A percentile compares a stretch with the other conserved stretches of the same genome.
These are phyloP conservation scores for Campoletis raptor DNA, from an alignment of 2,888 invertebrate genomes.

Conservation along the genomic window DNA sequence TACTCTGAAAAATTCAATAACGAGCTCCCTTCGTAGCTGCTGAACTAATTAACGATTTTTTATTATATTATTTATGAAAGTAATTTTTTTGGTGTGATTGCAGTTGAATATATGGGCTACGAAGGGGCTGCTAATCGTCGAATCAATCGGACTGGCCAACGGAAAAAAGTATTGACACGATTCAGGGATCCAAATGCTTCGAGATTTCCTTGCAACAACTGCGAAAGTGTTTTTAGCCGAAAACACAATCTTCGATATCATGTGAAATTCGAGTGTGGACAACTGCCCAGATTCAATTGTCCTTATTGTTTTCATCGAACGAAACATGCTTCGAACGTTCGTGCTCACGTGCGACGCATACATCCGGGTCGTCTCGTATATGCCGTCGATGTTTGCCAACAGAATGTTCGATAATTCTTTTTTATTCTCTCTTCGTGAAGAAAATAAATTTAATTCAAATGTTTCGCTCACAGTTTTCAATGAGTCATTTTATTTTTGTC, in stretches of 20 bases:
- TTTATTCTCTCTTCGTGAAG: background rate
- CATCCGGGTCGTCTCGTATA: conserved; percentile 79
- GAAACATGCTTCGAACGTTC: conserved; percentile 82
- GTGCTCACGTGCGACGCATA: conserved; percentile 80
- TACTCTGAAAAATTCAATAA: background rate
- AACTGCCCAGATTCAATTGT: conserved; percentile 82
- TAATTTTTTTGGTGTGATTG: conserved; percentile 40
- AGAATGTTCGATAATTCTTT: conserved; percentile 9
- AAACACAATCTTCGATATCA: conserved; percentile 82
- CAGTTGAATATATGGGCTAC: conserved; percentile 40
- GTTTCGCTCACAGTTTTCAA: background rate
- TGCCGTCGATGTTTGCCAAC: conserved; percentile 76
- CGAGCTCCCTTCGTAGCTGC: background rate
- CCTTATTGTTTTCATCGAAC: conserved; percentile 82
- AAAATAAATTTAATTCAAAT: background rate
- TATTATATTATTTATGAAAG: background rate
- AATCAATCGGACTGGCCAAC: background rate
- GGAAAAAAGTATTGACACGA: conserved; percentile 28
- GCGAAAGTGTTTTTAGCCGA: conserved; percentile 80
- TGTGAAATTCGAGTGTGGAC: conserved; percentile 82
- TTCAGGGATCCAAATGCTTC: conserved; percentile 47
- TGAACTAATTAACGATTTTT: background rate
- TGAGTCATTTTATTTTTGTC: background rate
- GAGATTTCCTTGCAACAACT: conserved; percentile 79
- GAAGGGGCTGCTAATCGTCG: background rate